Percentiles rank a stretch among this genome's conserved stretches.
Evolutionary conservation across 2,113 vertebrate species (phyloP).

Genomic region (Lathamus discolor): DNA sequence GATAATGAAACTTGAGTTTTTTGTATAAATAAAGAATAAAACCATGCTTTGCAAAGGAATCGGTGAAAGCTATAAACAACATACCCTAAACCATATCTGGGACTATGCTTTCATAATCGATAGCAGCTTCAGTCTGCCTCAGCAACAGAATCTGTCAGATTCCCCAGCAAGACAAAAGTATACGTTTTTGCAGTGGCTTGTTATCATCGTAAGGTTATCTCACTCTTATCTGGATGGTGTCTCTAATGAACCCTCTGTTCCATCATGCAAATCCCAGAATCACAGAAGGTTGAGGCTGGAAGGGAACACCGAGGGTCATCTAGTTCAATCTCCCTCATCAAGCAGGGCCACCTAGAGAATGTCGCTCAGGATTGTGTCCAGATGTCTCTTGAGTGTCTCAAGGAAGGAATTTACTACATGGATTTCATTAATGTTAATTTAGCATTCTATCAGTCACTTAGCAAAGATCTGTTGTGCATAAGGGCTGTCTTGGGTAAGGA

Average conservation of each 20-base stretch:
- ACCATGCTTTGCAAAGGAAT: not conserved
- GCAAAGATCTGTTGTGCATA: not conserved
- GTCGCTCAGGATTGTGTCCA: not conserved
- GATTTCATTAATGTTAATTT: not conserved
- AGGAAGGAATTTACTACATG: not conserved
- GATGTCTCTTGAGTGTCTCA: not conserved
- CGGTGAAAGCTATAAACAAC: not conserved
- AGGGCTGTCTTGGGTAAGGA: not conserved
- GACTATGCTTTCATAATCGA: not conserved
- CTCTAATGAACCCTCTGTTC: not conserved
- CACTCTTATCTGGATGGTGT: not conserved
- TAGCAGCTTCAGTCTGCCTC: not conserved
- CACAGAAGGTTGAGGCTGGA: not conserved
- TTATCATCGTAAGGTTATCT: not conserved
- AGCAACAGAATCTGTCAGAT: not conserved
- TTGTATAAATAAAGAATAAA: not conserved
- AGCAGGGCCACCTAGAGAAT: not conserved
- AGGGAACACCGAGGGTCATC: not conserved
- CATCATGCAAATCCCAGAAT: not conserved
- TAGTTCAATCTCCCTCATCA: not conserved
- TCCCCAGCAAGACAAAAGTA: not conserved
- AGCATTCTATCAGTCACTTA: not conserved
- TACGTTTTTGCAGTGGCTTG: not conserved
- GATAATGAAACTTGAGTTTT: not conserved
- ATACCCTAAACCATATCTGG: not conserved